These are phyloP conservation scores for Poeciliopsis paucimaculata DNA, from an alignment of 2,797 vertebrate species.

Conservation along the genomic window DNA sequence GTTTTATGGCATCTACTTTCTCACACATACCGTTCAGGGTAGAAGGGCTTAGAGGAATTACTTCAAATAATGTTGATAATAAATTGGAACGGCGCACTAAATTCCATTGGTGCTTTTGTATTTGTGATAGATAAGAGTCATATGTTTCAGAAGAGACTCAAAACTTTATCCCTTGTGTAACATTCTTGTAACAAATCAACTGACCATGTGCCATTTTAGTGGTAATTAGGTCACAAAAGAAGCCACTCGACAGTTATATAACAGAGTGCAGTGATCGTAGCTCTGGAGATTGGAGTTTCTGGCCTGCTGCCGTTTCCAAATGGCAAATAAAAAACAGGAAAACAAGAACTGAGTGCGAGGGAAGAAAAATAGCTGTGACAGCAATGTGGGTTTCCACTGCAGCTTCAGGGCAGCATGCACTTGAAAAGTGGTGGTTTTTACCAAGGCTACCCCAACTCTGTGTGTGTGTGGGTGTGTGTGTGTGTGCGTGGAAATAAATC, in stretches of 20 bases:
- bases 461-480: no score
- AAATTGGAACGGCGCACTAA: neutral
- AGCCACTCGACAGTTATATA: constrained; percentile 15
- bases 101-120: neutral
- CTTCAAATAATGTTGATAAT: neutral
- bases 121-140: constrained; percentile 2
- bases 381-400: constrained; percentile 52
- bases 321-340: constrained; percentile 59
- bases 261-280: constrained; percentile 22
- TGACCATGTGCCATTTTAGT: neutral
- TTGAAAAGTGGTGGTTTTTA: constrained; percentile 30
- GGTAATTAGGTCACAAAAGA: constrained; percentile 20
- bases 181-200: constrained; percentile 8
- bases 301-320: constrained; percentile 26
- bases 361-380: constrained; percentile 62
- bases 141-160: neutral
- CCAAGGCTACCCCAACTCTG: constrained; percentile 21
- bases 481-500: constrained; percentile 37
- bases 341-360: constrained; percentile 45
- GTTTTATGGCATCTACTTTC: neutral
- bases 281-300: constrained; percentile 26
- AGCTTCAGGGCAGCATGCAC: constrained; percentile 25
- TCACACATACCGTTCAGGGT: neutral
- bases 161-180: neutral
- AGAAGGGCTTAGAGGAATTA: neutral